Base-by-base conservation (phyloP, 2,888 invertebrate species). In the Heliconius aoede region DNA sequence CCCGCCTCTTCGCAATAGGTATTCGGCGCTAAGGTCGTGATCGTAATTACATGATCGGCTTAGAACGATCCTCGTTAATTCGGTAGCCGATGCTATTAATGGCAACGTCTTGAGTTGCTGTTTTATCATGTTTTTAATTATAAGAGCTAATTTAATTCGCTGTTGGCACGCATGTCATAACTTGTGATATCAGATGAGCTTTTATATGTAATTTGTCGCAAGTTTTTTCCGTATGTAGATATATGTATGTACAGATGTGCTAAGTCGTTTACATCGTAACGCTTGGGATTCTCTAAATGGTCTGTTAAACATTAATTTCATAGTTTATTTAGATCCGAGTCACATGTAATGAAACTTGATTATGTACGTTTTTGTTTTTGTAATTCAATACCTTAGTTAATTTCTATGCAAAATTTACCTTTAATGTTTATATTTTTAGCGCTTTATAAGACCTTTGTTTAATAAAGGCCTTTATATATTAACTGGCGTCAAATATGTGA, bases 1-100 rank as follows among this genome's bases (percentile, higher is more conserved):
- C 79, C 83, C 83, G 82, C 84, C 84, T 82, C 81, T 46, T 76
- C 79, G 80, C 84, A 80, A 89, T 92, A 92, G 92, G 93, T 91
- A 93, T 90, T 84, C 83, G 73, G 79, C 76, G 78, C 80, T 79
- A 79, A 80, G 85, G 82, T 80, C 81, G 87, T 88, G 90, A 87
- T 82, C 80, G 89, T 91, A 91, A 92, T 91, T 89, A 90, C 90
- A 88, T 88, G 90, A 90, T 89, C 87, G 90, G 88, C 86, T 87
- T 86, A 85, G 87, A 86, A 84, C 84, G 83, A 79, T 83, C 86
- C 86, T 89, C 89, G 91, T 92, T 92, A 92, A 92, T 91, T 90
- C 93, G 88, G 94, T 91, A 93, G 93, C 92, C 88, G 87, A 84
- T 85, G 88, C 90, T 90, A 90, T 92, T 92, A 91, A 91, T 89